Conservation (phyloP, 2,797 vertebrate species). For the Psittacula derbiana region DNA sequence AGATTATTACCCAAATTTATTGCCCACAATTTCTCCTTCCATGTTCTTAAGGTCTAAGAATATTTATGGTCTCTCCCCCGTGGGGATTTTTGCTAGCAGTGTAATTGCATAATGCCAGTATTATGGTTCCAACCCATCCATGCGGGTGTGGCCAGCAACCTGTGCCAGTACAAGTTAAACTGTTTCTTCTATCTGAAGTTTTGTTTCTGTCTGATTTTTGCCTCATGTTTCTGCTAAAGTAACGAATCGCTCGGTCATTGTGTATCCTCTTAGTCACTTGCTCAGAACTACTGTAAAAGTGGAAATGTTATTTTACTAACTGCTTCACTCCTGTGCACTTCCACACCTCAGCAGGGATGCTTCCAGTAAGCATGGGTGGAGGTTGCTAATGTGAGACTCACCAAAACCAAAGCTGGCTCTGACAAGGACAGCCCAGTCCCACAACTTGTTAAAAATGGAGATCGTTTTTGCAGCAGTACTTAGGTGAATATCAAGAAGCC, state of each 20-base stretch:
- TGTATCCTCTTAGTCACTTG: background rate
- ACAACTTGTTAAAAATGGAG: background rate
- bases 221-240: background rate
- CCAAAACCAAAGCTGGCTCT: background rate
- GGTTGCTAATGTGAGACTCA: background rate
- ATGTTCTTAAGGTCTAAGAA: background rate
- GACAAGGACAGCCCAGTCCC: background rate
- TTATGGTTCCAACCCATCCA: fast-evolving
- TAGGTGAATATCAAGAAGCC: background rate
- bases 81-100: background rate
- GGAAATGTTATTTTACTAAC: background rate
- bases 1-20: background rate
- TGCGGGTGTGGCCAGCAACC: background rate
- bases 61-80: background rate
- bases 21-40: background rate
- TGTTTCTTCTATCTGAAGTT: background rate
- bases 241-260: background rate
- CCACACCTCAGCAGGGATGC: background rate
- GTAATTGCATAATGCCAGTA: background rate
- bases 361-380: background rate
- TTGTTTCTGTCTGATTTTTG: background rate
- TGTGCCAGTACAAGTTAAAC: background rate
- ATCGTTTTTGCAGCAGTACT: background rate
- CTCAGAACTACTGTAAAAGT: background rate
- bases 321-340: background rate